Conservation (phyloP, 2,888 invertebrate genomes). For the Amiota mariae region DNA sequence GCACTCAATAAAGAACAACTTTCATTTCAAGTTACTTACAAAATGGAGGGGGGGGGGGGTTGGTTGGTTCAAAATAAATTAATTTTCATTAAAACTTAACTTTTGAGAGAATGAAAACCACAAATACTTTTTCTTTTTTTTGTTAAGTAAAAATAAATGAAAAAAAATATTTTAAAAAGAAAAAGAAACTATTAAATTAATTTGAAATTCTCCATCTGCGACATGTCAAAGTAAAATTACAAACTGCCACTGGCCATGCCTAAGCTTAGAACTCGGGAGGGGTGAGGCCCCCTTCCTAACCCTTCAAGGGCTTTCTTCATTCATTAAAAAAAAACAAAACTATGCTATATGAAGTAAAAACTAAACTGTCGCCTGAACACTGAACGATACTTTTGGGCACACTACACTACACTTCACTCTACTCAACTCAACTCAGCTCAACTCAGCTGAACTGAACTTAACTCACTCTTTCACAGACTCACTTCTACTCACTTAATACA, state of each 20-base stretch:
- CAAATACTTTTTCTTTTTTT: neutral
- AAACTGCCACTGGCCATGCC: neutral
- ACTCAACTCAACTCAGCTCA: too few species aligned
- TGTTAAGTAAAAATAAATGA: neutral
- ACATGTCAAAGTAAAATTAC: constrained; percentile 30
- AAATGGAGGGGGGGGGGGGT: too few species aligned
- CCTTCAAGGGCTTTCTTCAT: constrained; percentile 40
- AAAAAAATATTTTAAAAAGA: constrained; percentile 17
- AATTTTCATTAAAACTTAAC: too few species aligned
- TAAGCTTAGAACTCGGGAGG: neutral
- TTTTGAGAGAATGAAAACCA: neutral
- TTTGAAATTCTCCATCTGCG: constrained; percentile 60
- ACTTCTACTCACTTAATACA: too few species aligned
- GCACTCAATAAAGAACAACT: too few species aligned
- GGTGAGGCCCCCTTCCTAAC: constrained; percentile 14
- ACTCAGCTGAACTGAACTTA: neutral
- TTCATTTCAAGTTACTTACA: too few species aligned
- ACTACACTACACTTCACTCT: too few species aligned
- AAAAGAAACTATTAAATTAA: constrained; percentile 57
- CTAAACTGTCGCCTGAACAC: constrained; percentile 8
- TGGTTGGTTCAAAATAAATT: too few species aligned
- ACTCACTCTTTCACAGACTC: neutral
- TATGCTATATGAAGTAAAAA: constrained; percentile 7
- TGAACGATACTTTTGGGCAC: constrained; percentile 8
- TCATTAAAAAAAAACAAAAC: constrained; percentile 9